Conservation (phyloP, 1,140 invertebrate genomes). For the Battus philenor region DNA sequence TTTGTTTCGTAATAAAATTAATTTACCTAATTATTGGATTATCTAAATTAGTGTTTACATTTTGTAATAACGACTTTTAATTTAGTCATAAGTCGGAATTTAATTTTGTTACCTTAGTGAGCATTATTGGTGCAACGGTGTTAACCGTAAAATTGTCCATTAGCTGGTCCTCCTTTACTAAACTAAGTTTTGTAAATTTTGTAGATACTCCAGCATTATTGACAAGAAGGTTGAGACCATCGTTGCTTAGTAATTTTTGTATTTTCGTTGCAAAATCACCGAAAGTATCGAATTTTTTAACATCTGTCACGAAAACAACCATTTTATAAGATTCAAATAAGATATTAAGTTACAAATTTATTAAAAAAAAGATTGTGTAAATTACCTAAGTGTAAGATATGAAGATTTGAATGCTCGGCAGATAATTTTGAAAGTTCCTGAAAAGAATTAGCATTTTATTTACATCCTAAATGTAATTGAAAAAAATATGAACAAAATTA, state of each 20-base stretch:
- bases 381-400: slow-evolving; percentile 82
- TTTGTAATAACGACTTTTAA: too few relatives aligned
- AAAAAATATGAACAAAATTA: too few relatives aligned
- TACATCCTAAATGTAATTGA: neutral
- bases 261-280: slow-evolving; percentile 78
- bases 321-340: slow-evolving; percentile 4
- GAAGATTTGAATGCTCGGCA: slow-evolving; percentile 77
- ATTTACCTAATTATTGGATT: too few relatives aligned
- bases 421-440: slow-evolving; percentile 81
- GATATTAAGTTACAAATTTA: neutral
- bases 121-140: slow-evolving; percentile 87
- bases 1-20: too few relatives aligned
- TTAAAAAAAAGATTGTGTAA: slow-evolving; percentile 4
- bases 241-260: slow-evolving; percentile 76
- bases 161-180: slow-evolving; percentile 84
- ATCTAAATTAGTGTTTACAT: too few relatives aligned
- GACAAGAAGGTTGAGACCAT: slow-evolving; percentile 88
- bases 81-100: too few relatives aligned
- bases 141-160: slow-evolving; percentile 84
- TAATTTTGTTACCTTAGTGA: slow-evolving; percentile 82
- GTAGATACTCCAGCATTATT: slow-evolving; percentile 90
- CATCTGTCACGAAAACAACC: slow-evolving; percentile 78
- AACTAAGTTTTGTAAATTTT: slow-evolving; percentile 83
- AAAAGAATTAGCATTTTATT: slow-evolving; percentile 36
- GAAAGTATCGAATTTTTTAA: slow-evolving; percentile 79